phyloP scores from a whole-genome alignment of 1,140 invertebrate species.

The Saccostrea glomerata region DNA sequence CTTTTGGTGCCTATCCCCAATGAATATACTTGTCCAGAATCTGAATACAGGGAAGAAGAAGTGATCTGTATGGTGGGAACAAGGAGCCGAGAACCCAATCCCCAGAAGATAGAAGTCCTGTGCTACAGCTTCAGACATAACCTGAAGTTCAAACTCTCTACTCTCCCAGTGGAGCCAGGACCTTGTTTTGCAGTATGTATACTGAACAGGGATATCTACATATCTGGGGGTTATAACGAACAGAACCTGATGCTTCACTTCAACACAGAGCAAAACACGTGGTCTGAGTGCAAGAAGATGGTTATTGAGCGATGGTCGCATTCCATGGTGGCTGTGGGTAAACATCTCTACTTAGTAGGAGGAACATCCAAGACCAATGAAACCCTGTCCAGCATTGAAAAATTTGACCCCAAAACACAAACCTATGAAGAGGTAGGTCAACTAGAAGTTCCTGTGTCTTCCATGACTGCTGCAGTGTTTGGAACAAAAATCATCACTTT shows the following conservation, averaged over 20 bases:
- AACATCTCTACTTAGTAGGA: constrained; percentile 58
- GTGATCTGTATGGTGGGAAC: constrained; percentile 62
- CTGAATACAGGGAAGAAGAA: constrained; percentile 45
- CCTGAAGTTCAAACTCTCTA: constrained; percentile 47
- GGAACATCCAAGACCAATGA: constrained; percentile 51
- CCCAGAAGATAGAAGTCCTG: constrained; percentile 53
- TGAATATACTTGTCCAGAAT: constrained; percentile 23
- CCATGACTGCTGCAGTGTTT: constrained; percentile 55
- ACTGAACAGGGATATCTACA: constrained; percentile 45
- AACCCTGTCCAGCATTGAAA: constrained; percentile 55
- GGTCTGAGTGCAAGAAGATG: constrained; percentile 49
- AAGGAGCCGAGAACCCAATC: constrained; percentile 48
- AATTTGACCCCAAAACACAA: constrained; percentile 44
- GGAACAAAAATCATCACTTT: constrained; percentile 58
- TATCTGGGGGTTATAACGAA: constrained; percentile 53
- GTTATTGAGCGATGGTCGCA: constrained; percentile 57
- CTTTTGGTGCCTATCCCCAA: no score
- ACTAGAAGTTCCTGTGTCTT: constrained; percentile 57
- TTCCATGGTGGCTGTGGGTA: constrained; percentile 57
- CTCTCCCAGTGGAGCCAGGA: constrained; percentile 46
- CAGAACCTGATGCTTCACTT: constrained; percentile 55
- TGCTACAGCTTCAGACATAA: constrained; percentile 53
- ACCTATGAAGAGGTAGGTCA: constrained; percentile 55
- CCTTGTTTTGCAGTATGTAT: constrained; percentile 57
- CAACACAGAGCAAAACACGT: constrained; percentile 54